Percentiles rank a stretch among this genome's conserved stretches.
These are phyloP conservation scores for Apodemia hepburni DNA, from an alignment of 2,888 invertebrate species.

Conservation along the genomic window DNA sequence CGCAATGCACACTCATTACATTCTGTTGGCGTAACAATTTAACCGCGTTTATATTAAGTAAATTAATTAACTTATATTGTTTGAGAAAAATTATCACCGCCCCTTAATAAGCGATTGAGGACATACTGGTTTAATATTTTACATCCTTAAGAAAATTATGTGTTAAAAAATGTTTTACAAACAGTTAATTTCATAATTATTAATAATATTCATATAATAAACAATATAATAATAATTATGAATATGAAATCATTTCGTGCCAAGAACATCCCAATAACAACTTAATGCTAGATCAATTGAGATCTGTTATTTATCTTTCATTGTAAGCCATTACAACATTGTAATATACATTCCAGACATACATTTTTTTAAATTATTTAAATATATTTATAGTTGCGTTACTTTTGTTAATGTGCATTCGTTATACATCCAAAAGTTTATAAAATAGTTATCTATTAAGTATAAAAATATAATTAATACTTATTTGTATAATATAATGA, in stretches of 20 bases:
- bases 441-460: slow-evolving; percentile 32
- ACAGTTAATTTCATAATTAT: too few species aligned
- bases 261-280: neutral
- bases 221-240: too few species aligned
- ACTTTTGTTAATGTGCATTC: slow-evolving; percentile 22
- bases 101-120: too few species aligned
- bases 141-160: too few species aligned
- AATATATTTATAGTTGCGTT: neutral
- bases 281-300: neutral
- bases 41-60: too few species aligned
- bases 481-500: slow-evolving; percentile 20
- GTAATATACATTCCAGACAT: neutral
- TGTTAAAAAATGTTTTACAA: too few species aligned
- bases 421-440: slow-evolving; percentile 21
- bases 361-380: neutral
- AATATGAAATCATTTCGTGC: too few species aligned
- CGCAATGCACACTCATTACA: neutral
- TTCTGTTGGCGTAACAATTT: neutral
- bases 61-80: too few species aligned
- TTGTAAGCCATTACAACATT: neutral
- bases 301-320: neutral
- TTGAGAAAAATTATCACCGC: too few species aligned
- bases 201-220: too few species aligned
- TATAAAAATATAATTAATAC: slow-evolving; percentile 22
- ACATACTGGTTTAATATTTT: too few species aligned